Base-by-base conservation (phyloP, 2,797 vertebrate species). In the Argyrosomus regius region DNA sequence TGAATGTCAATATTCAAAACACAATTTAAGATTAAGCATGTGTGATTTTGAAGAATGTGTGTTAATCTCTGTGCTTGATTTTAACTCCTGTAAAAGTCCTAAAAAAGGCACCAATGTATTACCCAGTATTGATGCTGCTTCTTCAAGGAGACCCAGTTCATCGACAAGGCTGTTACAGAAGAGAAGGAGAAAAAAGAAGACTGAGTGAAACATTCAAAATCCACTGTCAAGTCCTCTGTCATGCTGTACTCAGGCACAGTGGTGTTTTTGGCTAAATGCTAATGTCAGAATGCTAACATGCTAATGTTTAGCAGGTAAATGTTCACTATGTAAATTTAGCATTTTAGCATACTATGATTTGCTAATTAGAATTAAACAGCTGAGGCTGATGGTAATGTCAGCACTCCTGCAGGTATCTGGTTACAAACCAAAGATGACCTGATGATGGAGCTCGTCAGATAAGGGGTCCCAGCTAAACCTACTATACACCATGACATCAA, bases 41-140 rank as follows among this genome's bases (percentile, higher is more conserved):
- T 9, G 35, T 39, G 35, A 39, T 39, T 39, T 39, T 39, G 8
- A 35, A 0, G 35, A 35, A 35, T 35, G 35, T 35, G 35, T 3
- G 35, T 35, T 35, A 2, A 39, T 39, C 8, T 39, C 35, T 9
- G 35, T 39, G 8, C 8, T 39, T 39, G 35, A 39, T 39, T 39
- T 39, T 2, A 39, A 39, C 35, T 35, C 35, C 35, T 35, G 35
- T 35, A 35, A 35, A 9, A 39, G 8, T 35, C 35, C 35, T 39
- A 39, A 39, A 39, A 39, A 39, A 9, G 35, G 9, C 8, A 3
- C 35, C 8, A 52, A 54, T 61, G 3, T 16, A 41, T 77, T 94
- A 96, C 95, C 95, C 28, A 96, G 88, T 81, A 95, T 96, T 52
- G 95, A 96, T 0, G 95, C 94, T 17, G 95, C 95, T 86, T 95